A percentile compares a stretch with the other conserved stretches of the same genome.
Conservation (phyloP, 2,888 invertebrate species). For the Neoascia interrupta region DNA sequence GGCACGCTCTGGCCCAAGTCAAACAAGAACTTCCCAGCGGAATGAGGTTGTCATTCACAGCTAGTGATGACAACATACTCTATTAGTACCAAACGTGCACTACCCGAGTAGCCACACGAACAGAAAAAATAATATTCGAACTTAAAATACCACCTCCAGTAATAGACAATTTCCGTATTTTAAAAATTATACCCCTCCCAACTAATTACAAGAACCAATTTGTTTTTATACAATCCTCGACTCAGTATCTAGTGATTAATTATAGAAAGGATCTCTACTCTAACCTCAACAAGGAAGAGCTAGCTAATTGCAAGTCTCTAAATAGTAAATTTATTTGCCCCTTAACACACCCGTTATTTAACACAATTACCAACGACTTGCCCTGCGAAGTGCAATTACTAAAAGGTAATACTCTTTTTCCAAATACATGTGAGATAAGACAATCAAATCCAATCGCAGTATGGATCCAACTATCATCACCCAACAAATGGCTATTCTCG, state of each 20-base stretch:
- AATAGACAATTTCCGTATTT: neutral
- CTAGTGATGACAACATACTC: neutral
- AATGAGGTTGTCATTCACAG: neutral
- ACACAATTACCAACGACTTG: neutral
- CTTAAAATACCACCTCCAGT: neutral
- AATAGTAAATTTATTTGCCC: neutral
- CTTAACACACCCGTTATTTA: slow-evolving; percentile 12
- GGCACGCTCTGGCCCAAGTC: neutral
- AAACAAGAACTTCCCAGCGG: neutral
- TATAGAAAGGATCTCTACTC: neutral
- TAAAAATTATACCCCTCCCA: slow-evolving; percentile 3
- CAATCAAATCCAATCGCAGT: neutral
- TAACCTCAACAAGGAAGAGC: slow-evolving; percentile 3
- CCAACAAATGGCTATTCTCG: slow-evolving; percentile 10
- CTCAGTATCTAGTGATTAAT: neutral
- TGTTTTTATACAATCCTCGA: slow-evolving; percentile 8
- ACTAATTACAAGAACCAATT: neutral
- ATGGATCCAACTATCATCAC: slow-evolving; percentile 1
- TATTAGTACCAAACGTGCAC: neutral
- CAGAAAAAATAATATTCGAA: neutral
- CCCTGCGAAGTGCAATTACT: neutral
- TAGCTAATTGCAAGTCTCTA: slow-evolving; percentile 1
- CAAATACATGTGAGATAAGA: neutral
- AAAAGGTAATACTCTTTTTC: neutral
- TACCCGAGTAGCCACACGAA: neutral